Base-by-base conservation (phyloP, 2,888 invertebrate genomes). In the Drosophila barbarae region DNA sequence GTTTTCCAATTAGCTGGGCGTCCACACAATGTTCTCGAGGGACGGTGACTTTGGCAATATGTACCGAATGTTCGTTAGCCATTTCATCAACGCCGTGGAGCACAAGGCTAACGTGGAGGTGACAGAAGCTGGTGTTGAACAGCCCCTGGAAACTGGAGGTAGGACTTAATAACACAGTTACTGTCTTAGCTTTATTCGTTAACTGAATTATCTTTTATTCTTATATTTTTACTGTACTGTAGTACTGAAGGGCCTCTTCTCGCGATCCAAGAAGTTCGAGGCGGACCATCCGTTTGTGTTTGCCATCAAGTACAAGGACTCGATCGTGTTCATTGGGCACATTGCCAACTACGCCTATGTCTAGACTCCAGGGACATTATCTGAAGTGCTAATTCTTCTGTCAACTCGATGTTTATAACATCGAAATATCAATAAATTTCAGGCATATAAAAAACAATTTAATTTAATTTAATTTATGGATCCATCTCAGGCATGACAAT, bases 21-120 rank as follows among this genome's bases (percentile, higher is more conserved):
- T 87, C n/a, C 72, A 73, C 38, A 86, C 84, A 34, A 87, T 87
- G 87, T 87, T 87, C 66, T 78, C 84, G 6, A 82, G 87, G 21
- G 72, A 79, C 6, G 87, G 87, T 2, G 87, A 87, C 74, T 87
- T 87, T 66, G 80, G 86, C 50, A 86, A 87, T 60, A 82, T 87
- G 86, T 87, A 86, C 65, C 87, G 87, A 67, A 87, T 87, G 87
- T 87, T 87, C 36, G 87, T 87, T 47, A 87, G 80, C 63, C 87
- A 87, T 67, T 87, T 80, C 55, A 86, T 87, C 55, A 87, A 87
- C 44, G 79, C 75, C 26, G 85, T 78, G 23, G 86, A 82, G 75
- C 87, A 87, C 67, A 87, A 87, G 69, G 87, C 86, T 13, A 74
- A 85, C 55, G 78, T 87, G 10, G 85, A 85, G 49, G 80, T 87